Base-by-base conservation (phyloP, 2,113 vertebrate genomes). In the Ceuthmochares aereus region DNA sequence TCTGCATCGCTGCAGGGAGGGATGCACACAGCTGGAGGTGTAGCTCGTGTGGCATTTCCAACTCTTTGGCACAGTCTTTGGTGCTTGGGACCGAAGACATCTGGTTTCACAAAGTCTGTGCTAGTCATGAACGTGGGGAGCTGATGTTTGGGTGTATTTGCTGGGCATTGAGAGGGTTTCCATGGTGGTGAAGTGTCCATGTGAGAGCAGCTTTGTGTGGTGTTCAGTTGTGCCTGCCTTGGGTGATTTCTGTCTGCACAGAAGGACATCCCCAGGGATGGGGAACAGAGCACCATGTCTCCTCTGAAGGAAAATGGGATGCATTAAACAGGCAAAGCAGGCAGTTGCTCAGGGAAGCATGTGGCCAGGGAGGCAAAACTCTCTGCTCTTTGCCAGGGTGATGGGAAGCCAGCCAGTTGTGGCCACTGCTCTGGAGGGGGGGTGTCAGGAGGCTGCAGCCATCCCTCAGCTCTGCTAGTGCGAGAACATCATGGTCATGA, bases 21-120 rank as follows among this genome's bases (percentile, higher is more conserved):
- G 32, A 27, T 1, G 2, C 0, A 2, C 16, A 5, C 1, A 1
- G 14, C 29, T 0, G 1, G 11, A 37, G 67, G 13, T 26, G 2
- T 30, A 58, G 9, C 55, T 36, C 8, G 0, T 3, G 26, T 3
- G 14, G 19, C 29, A 3, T 10, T 51, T 19, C 18, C 45, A 20
- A 6, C 8, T 1, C 42, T 30, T 10, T 11, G 23, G 10, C 32
- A 27, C 0, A 7, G 54, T 3, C 43, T 51, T n/a, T 16, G 51
- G 10, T 1, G 0, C 10, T 36, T 8, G 2, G 6, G 29, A 6
- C 22, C 0, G 0, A 32, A 21, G 22, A 6, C 9, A 6, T 83
- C 21, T 52, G 45, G 20, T 11, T 27, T 70, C n/a, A 7, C 12
- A 1, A 22, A 10, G 23, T 26, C 66, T 52, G 1, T 59, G 56